Percentiles rank a stretch among this genome's conserved stretches.
These are phyloP conservation scores for Drosophila obscura DNA, from an alignment of 1,140 invertebrate genomes.

Conservation along the genomic window DNA sequence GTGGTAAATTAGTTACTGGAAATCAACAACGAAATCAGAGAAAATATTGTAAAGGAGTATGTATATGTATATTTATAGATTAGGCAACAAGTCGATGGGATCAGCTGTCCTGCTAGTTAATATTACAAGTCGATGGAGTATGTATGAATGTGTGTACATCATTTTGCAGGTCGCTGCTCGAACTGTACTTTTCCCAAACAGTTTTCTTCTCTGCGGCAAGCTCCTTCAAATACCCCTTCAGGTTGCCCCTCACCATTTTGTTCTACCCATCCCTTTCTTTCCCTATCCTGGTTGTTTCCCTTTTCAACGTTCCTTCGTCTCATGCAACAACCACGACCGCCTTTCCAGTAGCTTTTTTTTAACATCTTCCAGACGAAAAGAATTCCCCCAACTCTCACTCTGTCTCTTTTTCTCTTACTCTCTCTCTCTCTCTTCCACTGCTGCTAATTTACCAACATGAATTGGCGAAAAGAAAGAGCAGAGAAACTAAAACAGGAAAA, in stretches of 20 bases:
- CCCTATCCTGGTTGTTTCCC: too few relatives aligned
- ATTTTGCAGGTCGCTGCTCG: constrained; percentile 18
- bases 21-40: neutral
- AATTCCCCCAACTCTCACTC: neutral
- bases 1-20: too few relatives aligned
- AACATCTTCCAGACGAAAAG: too few relatives aligned
- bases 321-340: neutral
- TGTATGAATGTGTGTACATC: neutral
- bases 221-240: neutral
- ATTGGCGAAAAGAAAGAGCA: constrained; percentile 55
- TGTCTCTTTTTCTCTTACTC: neutral
- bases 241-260: neutral
- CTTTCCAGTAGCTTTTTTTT: too few relatives aligned
- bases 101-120: too few relatives aligned
- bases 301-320: too few relatives aligned
- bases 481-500: constrained; percentile 24
- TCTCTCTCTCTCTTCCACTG: constrained; percentile 9
- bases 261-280: constrained; percentile 9
- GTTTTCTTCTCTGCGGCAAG: constrained; percentile 9
- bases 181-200: constrained; percentile 30
- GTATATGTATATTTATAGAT: neutral
- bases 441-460: constrained; percentile 72
- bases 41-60: constrained; percentile 7
- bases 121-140: too few relatives aligned
- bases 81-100: neutral